phyloP scores from a whole-genome alignment of 1,140 invertebrate species.

The Trachelipus rathkii region DNA sequence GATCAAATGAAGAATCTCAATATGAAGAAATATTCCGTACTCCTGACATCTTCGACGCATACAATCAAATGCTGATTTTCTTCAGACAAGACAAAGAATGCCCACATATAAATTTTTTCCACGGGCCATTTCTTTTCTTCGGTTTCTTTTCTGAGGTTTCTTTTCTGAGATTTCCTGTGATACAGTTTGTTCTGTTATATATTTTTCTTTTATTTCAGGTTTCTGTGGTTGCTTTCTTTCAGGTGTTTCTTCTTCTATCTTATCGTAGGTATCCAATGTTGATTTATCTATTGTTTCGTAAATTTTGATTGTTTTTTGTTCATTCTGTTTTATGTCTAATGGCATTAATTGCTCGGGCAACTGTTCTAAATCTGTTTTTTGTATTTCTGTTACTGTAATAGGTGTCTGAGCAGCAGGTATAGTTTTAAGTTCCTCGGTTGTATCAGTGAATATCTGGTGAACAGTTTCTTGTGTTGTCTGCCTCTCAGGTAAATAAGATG shows the following conservation, averaged over 20 bases:
- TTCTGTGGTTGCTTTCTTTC: too few relatives aligned
- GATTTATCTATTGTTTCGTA: too few relatives aligned
- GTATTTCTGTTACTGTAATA: background rate
- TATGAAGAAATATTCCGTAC: too few relatives aligned
- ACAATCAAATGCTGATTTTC: too few relatives aligned
- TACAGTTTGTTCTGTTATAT: background rate
- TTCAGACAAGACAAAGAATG: too few relatives aligned
- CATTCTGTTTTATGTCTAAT: background rate
- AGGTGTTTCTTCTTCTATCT: too few relatives aligned
- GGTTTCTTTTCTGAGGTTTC: background rate
- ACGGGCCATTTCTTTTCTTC: background rate
- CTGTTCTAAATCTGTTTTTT: background rate
- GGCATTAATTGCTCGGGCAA: background rate
- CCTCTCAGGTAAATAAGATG: background rate
- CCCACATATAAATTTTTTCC: too few relatives aligned
- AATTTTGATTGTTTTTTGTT: too few relatives aligned
- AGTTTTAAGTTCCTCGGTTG: background rate
- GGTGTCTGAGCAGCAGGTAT: background rate
- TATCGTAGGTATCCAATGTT: too few relatives aligned
- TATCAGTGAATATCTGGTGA: background rate
- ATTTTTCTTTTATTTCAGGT: too few relatives aligned
- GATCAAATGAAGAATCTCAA: too few relatives aligned
- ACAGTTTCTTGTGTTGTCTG: constrained; percentile 25
- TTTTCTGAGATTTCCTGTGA: background rate
- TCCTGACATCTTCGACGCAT: too few relatives aligned